Evolutionary conservation across 2,888 invertebrate species (phyloP).

Genomic region (Eugnorisma glareosa): DNA sequence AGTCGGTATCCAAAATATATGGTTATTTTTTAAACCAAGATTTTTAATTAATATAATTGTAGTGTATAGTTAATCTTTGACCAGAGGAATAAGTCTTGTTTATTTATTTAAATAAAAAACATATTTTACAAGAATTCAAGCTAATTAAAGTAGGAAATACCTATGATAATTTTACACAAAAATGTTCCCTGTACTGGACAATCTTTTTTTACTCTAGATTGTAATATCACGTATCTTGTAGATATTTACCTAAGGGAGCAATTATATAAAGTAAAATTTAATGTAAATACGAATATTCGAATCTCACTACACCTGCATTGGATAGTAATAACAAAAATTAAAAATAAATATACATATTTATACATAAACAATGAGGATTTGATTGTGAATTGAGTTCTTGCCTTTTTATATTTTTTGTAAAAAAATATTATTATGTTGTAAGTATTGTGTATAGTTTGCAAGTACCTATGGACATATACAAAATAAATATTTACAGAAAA

Average conservation of each 20-base stretch:
- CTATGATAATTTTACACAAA: conserved; percentile 66
- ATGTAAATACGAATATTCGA: conserved; percentile 78
- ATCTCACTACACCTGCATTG: conserved; percentile 69
- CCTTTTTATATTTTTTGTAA: conserved; percentile 59
- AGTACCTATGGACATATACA: conserved; percentile 52
- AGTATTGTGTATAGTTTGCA: conserved; percentile 62
- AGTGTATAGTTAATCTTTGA: not conserved
- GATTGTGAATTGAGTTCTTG: conserved; percentile 66
- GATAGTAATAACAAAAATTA: conserved; percentile 51
- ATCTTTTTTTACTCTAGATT: conserved; percentile 68
- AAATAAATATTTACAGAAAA: conserved; percentile 16
- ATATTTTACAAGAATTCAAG: conserved; percentile 54
- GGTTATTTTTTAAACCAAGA: conserved; percentile 38
- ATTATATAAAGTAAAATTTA: conserved; percentile 81
- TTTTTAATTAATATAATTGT: not conserved
- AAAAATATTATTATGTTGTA: conserved; percentile 58
- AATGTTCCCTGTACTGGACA: conserved; percentile 64
- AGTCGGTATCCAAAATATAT: conserved; percentile 21
- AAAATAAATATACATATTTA: conserved; percentile 45
- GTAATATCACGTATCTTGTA: conserved; percentile 79
- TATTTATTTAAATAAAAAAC: not conserved
- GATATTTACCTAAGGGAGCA: conserved; percentile 89
- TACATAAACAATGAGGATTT: conserved; percentile 61
- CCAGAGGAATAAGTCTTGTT: not conserved
- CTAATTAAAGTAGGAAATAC: conserved; percentile 42